Percentiles rank a stretch among this genome's conserved stretches.
Evolutionary conservation across 1,140 invertebrate genomes (phyloP).

Genomic region (Sinella curviseta): DNA sequence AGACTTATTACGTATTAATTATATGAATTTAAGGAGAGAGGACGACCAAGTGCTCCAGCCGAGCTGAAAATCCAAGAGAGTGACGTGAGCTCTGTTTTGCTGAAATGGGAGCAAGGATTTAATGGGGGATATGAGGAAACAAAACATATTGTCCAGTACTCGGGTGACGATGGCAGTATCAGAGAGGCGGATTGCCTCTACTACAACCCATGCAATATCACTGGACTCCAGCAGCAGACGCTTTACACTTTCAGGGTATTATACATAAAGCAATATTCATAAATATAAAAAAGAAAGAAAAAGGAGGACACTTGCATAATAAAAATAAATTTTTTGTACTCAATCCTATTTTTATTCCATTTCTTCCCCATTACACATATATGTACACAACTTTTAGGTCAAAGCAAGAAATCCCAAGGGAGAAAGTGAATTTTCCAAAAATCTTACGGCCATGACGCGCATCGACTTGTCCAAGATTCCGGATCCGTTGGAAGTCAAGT

Average conservation of each 20-base stretch:
- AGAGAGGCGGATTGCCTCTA: constrained; percentile 77
- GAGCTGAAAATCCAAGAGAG: constrained; percentile 68
- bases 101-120: constrained; percentile 83
- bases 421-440: constrained; percentile 79
- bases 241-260: constrained; percentile 76
- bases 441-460: constrained; percentile 73
- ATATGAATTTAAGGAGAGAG: neutral
- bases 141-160: constrained; percentile 39
- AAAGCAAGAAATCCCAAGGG: constrained; percentile 83
- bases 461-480: constrained; percentile 74
- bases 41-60: constrained; percentile 71
- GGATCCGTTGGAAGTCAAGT: constrained; percentile 74
- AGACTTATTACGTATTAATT: no score
- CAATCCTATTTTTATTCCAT: constrained; percentile 4
- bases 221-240: constrained; percentile 77
- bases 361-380: no score
- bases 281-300: neutral
- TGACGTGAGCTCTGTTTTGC: constrained; percentile 72
- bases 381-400: constrained; percentile 60
- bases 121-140: constrained; percentile 64
- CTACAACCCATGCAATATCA: constrained; percentile 83
- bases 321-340: constrained; percentile 15
- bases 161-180: constrained; percentile 52
- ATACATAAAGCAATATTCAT: constrained; percentile 37
- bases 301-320: neutral